Percentiles rank a stretch among this genome's conserved stretches.
Evolutionary conservation across 2,888 invertebrate species (phyloP).

Genomic region (Axea sp.): DNA sequence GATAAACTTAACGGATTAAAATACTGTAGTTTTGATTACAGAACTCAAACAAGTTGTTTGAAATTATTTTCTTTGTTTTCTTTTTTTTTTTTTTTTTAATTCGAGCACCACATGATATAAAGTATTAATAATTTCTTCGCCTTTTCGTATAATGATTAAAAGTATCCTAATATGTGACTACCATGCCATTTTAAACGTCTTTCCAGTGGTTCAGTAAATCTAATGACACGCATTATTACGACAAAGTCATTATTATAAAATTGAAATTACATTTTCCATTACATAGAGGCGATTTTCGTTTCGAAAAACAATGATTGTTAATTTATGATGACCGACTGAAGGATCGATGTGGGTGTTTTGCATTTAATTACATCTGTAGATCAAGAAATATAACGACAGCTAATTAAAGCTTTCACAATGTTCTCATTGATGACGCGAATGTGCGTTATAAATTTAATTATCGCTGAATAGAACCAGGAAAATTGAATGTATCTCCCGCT

Average conservation of each 20-base stretch:
- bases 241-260: conserved; percentile 1
- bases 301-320: conserved; percentile 8
- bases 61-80: too few species aligned
- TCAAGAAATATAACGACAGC: conserved; percentile 24
- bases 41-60: too few species aligned
- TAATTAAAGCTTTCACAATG: conserved; percentile 41
- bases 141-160: too few species aligned
- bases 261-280: conserved; percentile 22
- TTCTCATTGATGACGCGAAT: conserved; percentile 10
- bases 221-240: too few species aligned
- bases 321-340: conserved; percentile 6
- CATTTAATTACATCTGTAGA: conserved; percentile 28
- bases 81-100: too few species aligned
- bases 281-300: conserved; percentile 11
- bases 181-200: too few species aligned
- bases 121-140: too few species aligned
- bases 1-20: too few species aligned
- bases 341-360: conserved; percentile 25
- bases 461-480: conserved; percentile 8
- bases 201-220: too few species aligned
- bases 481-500: conserved; percentile 3
- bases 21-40: too few species aligned
- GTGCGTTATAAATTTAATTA: conserved; percentile 41
- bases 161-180: too few species aligned
- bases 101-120: too few species aligned